Conservation (phyloP, 2,797 vertebrate species). For the Distichodus sexfasciatus region DNA sequence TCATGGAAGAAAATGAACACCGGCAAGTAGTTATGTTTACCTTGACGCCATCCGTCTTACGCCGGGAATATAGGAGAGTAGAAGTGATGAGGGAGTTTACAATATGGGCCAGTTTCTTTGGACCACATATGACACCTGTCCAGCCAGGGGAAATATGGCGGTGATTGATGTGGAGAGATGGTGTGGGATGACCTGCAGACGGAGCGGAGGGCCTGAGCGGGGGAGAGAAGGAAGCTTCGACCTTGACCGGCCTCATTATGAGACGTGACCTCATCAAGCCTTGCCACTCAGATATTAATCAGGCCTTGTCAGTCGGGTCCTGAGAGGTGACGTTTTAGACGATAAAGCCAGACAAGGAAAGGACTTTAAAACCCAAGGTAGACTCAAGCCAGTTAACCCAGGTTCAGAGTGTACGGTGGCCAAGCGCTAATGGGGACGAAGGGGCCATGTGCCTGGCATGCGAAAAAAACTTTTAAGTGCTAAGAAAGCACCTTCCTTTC, state of each 20-base stretch:
- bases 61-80: too few species aligned
- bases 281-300: constrained; percentile 10
- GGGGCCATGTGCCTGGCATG: neutral
- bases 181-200: neutral
- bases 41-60: too few species aligned
- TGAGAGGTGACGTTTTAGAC: constrained; percentile 2
- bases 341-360: constrained; percentile 9
- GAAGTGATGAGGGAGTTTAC: too few species aligned
- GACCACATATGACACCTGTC: neutral
- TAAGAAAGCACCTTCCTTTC: neutral
- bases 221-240: constrained; percentile 9
- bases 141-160: neutral
- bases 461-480: neutral
- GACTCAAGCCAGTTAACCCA: neutral
- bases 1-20: too few species aligned
- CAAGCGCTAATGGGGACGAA: neutral
- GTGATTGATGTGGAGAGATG: neutral
- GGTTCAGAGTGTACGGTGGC: neutral
- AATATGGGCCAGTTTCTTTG: too few species aligned
- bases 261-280: constrained; percentile 19
- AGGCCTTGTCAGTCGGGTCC: neutral
- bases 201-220: neutral
- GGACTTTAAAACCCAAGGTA: neutral
- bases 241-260: constrained; percentile 17
- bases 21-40: too few species aligned